Percentiles rank a stretch among this genome's conserved stretches.
These are phyloP conservation scores for Leucoraja erinaceus DNA, from an alignment of 2,113 vertebrate species.

Conservation along the genomic window DNA sequence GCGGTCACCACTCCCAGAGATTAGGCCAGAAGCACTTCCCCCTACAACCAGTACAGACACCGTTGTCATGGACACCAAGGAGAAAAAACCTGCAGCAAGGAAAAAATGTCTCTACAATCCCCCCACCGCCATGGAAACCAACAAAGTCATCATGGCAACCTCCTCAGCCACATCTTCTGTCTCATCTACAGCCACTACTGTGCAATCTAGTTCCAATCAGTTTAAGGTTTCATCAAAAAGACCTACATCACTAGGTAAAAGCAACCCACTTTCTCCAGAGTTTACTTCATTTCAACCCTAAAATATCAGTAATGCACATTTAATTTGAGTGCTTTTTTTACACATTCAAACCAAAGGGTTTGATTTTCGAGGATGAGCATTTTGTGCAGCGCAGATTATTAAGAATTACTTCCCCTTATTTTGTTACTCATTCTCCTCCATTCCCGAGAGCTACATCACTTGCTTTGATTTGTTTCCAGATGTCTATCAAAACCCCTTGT, in stretches of 20 bases:
- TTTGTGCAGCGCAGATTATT: neutral
- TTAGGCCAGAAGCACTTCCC: slow-evolving; percentile 69
- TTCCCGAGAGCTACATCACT: neutral
- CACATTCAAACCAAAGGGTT: neutral
- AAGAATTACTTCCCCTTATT: no score
- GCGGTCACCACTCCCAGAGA: slow-evolving; percentile 69
- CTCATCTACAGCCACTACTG: slow-evolving; percentile 90
- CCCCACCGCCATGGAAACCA: slow-evolving; percentile 92
- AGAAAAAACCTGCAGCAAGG: slow-evolving; percentile 79
- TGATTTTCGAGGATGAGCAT: neutral
- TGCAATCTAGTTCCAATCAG: slow-evolving; percentile 93
- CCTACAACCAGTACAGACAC: slow-evolving; percentile 64
- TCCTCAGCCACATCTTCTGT: slow-evolving; percentile 86
- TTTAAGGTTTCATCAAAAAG: slow-evolving; percentile 84
- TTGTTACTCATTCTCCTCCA: neutral
- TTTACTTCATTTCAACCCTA: neutral
- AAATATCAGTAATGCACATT: no score
- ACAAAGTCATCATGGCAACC: slow-evolving; percentile 87
- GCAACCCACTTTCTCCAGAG: neutral
- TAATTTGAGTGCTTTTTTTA: neutral
- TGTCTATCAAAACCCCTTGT: no score
- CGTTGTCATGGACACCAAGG: slow-evolving; percentile 67
- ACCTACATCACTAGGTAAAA: slow-evolving; percentile 77
- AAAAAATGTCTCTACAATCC: slow-evolving; percentile 98
- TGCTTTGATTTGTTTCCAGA: neutral